Evolutionary conservation across 2,113 vertebrate genomes (phyloP).

Genomic region (Ammodramus savannarum): DNA sequence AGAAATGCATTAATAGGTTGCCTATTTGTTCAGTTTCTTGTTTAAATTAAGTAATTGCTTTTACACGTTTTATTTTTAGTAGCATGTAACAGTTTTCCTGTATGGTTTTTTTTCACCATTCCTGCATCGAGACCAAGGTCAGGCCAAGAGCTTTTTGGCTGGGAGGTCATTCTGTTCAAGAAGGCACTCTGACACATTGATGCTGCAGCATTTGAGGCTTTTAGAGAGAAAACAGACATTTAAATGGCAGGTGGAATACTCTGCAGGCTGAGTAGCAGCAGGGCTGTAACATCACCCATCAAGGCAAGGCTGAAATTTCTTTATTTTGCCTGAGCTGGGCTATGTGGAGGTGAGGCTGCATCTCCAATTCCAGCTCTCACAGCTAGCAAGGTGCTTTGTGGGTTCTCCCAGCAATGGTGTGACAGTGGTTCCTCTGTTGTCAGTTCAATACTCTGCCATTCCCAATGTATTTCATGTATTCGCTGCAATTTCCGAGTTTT

Average conservation of each 20-base stretch:
- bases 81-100: neutral
- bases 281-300: neutral
- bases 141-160: neutral
- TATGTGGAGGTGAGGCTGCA: neutral
- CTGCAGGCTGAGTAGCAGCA: neutral
- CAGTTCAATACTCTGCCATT: neutral
- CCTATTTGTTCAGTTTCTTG: neutral
- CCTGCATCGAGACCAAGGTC: neutral
- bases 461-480: conserved; percentile 4
- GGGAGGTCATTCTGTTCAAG: neutral
- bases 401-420: neutral
- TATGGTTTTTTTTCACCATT: neutral
- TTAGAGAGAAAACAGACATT: neutral
- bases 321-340: neutral
- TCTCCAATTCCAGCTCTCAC: neutral
- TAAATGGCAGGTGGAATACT: neutral
- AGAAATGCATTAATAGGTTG: neutral
- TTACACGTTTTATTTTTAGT: neutral
- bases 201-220: neutral
- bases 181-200: neutral
- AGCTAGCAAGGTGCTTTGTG: neutral
- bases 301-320: neutral
- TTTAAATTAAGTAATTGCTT: neutral
- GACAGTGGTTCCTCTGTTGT: neutral
- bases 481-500: neutral